These are phyloP conservation scores for Parnassius apollo DNA, from an alignment of 2,888 invertebrate genomes.

Conservation along the genomic window DNA sequence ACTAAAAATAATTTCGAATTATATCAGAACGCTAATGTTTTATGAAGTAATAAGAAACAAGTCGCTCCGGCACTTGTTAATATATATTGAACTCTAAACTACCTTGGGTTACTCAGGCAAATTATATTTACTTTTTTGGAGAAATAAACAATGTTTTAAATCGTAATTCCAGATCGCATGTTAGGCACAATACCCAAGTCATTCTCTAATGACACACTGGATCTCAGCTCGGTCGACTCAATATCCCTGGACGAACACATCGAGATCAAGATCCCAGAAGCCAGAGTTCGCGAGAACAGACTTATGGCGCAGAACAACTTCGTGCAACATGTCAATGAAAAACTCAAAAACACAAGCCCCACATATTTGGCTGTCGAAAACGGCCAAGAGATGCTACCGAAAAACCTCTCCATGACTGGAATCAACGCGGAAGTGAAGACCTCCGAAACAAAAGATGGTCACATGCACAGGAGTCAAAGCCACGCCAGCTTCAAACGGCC, in stretches of 20 bases:
- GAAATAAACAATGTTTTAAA: too few relatives aligned
- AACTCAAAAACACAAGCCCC: conserved; percentile 52
- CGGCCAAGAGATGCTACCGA: conserved; percentile 46
- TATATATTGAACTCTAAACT: too few relatives aligned
- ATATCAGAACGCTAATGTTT: too few relatives aligned
- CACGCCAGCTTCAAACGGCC: conserved; percentile 70
- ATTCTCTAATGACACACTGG: conserved; percentile 83
- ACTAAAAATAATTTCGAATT: too few relatives aligned
- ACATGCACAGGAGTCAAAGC: conserved; percentile 71
- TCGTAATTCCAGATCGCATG: conserved; percentile 64
- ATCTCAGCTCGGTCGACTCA: conserved; percentile 83
- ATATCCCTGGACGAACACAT: conserved; percentile 82
- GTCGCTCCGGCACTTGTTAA: too few relatives aligned
- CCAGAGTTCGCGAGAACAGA: conserved; percentile 72
- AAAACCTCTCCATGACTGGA: conserved; percentile 34
- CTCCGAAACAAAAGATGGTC: conserved; percentile 40
- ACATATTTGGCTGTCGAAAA: conserved; percentile 67
- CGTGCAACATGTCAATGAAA: conserved; percentile 71
- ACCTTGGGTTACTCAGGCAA: too few relatives aligned
- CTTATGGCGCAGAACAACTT: conserved; percentile 75
- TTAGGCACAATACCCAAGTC: conserved; percentile 75
- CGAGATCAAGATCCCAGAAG: conserved; percentile 80
- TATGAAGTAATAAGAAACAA: too few relatives aligned
- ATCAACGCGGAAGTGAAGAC: conserved; percentile 30
- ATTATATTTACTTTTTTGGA: too few relatives aligned